phyloP scores from a whole-genome alignment of 2,797 vertebrate species.

The Leptodactylus fallax region DNA sequence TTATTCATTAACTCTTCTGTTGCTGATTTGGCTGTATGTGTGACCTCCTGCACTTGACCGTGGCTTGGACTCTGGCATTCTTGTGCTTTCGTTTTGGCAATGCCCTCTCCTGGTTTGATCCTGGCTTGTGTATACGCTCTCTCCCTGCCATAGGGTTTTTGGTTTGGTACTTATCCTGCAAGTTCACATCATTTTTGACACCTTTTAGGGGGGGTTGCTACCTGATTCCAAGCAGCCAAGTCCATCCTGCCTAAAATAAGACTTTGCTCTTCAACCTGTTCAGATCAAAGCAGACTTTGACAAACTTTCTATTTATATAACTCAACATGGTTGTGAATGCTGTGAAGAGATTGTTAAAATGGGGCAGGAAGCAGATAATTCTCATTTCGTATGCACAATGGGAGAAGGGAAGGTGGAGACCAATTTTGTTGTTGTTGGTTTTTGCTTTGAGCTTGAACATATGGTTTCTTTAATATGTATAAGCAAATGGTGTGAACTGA shows the following conservation, averaged over 20 bases:
- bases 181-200: no score
- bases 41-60: no score
- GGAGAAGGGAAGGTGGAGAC: neutral
- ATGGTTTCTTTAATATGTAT: neutral
- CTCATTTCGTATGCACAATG: neutral
- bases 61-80: no score
- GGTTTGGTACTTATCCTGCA: no score
- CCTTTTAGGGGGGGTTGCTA: no score
- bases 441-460: neutral
- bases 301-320: conserved; percentile 48
- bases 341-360: conserved; percentile 36
- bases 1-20: no score
- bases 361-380: conserved; percentile 15
- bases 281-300: no score
- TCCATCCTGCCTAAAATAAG: conserved; percentile 66
- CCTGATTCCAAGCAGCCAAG: conserved; percentile 61
- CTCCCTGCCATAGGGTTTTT: no score
- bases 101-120: conserved; percentile 65
- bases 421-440: conserved; percentile 16
- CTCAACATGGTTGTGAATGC: conserved; percentile 40
- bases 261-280: conserved; percentile 67
- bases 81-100: conserved; percentile 65
- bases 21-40: no score
- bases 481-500: conserved; percentile 2
- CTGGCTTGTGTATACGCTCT: no score